Conservation (phyloP, 2,113 vertebrate species). For the Ardeotis arabs region DNA sequence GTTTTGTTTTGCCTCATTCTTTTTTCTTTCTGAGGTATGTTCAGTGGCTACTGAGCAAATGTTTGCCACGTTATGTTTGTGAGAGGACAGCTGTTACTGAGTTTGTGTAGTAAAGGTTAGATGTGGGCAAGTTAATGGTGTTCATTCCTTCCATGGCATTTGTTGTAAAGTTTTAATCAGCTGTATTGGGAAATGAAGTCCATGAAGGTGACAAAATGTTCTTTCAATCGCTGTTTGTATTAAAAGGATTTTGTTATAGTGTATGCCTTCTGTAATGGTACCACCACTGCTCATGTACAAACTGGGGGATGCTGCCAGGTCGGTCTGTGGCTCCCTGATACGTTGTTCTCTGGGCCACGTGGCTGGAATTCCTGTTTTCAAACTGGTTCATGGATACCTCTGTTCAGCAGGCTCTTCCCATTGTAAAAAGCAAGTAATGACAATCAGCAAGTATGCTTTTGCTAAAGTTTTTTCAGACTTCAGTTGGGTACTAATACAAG, state of each 20-base stretch:
- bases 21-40: neutral
- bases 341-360: neutral
- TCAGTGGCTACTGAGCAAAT: neutral
- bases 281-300: neutral
- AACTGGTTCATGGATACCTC: neutral
- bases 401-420: neutral
- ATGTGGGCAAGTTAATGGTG: neutral
- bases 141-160: neutral
- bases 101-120: neutral
- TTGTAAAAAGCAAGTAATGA: neutral
- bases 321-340: neutral
- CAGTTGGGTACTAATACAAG: fast-evolving
- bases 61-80: neutral
- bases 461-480: neutral
- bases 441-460: neutral
- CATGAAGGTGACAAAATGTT: neutral
- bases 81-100: neutral
- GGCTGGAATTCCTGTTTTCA: neutral
- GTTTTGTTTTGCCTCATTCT: neutral
- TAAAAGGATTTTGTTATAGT: neutral
- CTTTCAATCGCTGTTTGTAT: neutral
- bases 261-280: neutral
- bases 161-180: neutral
- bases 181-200: neutral
- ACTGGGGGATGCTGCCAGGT: neutral